Percentiles rank a stretch among this genome's conserved stretches.
Conservation (phyloP, 2,888 invertebrate genomes). For the Pterobdella sp. region DNA sequence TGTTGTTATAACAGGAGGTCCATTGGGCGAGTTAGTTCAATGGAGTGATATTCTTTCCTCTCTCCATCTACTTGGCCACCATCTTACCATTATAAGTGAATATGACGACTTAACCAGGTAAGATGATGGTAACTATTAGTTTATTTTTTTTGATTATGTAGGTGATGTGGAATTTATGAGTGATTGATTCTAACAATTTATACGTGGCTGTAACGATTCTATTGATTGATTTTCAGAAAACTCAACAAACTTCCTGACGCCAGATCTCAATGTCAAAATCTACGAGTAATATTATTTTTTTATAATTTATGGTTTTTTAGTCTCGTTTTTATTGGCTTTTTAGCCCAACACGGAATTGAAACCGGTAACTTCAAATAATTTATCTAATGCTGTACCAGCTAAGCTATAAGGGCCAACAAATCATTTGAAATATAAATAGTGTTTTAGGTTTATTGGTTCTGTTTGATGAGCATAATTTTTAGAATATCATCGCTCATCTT, state of each 20-base stretch:
- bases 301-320: too few relatives aligned
- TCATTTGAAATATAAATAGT: too few relatives aligned
- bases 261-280: slow-evolving; percentile 46
- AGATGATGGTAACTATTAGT: background rate
- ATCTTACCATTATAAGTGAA: slow-evolving; percentile 51
- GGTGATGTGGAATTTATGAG: background rate
- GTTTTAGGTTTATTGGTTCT: too few relatives aligned
- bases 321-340: too few relatives aligned
- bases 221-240: slow-evolving; percentile 42
- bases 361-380: too few relatives aligned
- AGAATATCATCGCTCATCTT: too few relatives aligned
- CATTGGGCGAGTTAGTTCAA: slow-evolving; percentile 54
- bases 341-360: too few relatives aligned
- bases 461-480: too few relatives aligned
- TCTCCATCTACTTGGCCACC: slow-evolving; percentile 52
- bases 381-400: too few relatives aligned
- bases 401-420: too few relatives aligned
- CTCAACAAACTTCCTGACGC: slow-evolving; percentile 45
- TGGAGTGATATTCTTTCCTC: slow-evolving; percentile 54
- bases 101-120: slow-evolving; percentile 47
- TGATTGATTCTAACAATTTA: background rate
- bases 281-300: too few relatives aligned
- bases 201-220: background rate
- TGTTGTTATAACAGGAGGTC: too few relatives aligned
- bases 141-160: background rate